Evolutionary conservation across 2,797 vertebrate genomes (phyloP), one percentile per base, ranked within the genome.

Genomic region (Coendou prehensilis): DNA sequence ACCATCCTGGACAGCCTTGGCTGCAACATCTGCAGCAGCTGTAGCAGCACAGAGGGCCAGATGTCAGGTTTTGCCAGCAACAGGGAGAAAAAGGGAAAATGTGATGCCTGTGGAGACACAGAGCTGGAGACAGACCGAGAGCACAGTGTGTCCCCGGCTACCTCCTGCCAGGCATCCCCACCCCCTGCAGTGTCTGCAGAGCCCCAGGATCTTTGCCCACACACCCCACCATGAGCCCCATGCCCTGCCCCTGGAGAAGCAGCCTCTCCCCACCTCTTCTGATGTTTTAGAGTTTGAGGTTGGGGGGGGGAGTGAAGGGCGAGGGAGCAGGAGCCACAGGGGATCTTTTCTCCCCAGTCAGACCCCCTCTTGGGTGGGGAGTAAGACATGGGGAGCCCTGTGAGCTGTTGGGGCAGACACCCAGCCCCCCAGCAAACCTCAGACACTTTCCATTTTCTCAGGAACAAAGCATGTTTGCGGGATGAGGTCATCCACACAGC

Each of bases 401-500:
- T 87, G 93, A 97, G 97, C 2, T 97, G 97, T 97, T 98, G 97
- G 97, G 97, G 97, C 96, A 98, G 98, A 98, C 98, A 98, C 97
- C 98, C 98, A 98, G 98, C 98, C 98, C 98, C 97, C 93, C 92
- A 95, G 96, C 97, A 98, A 98, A 99, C 98, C 98, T 98, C 98
- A 98, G 98, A 98, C 98, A 98, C 98, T 99, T 99, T 99, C 98
- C 98, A 98, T 98, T 98, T 98, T 98, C 98, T 98, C 97, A 98
- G 98, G 98, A 98, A 99, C 98, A 99, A 99, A 98, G 99, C 99
- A 99, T 99, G 98, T 99, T 99, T 99, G 98, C 96, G 98, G 97
- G 96, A 98, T 99, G 99, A 99, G 99, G 99, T 99, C 99, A 99
- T 98, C 98, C 93, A 98, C 97, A 98, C 98, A 99, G 99, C 99